Evolutionary conservation across 2,888 invertebrate species (phyloP).

Genomic region (Iphiclides podalirius): DNA sequence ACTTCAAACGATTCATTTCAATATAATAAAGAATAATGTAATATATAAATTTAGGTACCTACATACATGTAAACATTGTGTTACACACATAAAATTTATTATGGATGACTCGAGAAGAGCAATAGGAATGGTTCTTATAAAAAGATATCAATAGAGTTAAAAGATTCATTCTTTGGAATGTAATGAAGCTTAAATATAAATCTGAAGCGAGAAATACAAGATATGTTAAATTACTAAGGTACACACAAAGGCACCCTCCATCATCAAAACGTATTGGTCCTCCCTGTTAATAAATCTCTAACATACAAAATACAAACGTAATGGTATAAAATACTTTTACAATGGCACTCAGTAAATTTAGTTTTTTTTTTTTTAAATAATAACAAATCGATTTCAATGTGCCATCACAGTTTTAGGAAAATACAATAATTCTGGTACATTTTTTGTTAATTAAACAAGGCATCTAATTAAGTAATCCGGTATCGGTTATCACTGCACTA

Average conservation of each 20-base stretch:
- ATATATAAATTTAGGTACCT: conserved; percentile 29
- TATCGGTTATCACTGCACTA: conserved; percentile 57
- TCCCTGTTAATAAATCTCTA: conserved; percentile 49
- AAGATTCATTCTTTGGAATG: conserved; percentile 74
- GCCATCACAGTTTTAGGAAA: conserved; percentile 33
- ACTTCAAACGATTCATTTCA: conserved; percentile 23
- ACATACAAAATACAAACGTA: conserved; percentile 39
- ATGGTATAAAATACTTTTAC: conserved; percentile 38
- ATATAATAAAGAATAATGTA: conserved; percentile 22
- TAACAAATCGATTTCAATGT: conserved; percentile 32
- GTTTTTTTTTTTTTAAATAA: conserved; percentile 35
- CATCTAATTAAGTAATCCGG: conserved; percentile 36
- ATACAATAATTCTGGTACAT: conserved; percentile 31
- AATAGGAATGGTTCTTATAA: conserved; percentile 60
- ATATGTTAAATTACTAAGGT: conserved; percentile 51
- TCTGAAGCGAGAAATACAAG: conserved; percentile 30
- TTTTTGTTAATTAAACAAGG: conserved; percentile 40
- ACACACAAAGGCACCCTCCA: conserved; percentile 63
- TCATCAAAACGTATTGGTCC: conserved; percentile 60
- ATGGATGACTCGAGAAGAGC: conserved; percentile 41
- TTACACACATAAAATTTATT: conserved; percentile 54
- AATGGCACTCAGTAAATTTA: conserved; percentile 47
- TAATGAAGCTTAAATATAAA: conserved; percentile 59
- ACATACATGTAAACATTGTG: conserved; percentile 41
- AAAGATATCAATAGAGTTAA: conserved; percentile 50